Conservation (phyloP, 2,797 vertebrate genomes). For the Hoplostethus mediterraneus region DNA sequence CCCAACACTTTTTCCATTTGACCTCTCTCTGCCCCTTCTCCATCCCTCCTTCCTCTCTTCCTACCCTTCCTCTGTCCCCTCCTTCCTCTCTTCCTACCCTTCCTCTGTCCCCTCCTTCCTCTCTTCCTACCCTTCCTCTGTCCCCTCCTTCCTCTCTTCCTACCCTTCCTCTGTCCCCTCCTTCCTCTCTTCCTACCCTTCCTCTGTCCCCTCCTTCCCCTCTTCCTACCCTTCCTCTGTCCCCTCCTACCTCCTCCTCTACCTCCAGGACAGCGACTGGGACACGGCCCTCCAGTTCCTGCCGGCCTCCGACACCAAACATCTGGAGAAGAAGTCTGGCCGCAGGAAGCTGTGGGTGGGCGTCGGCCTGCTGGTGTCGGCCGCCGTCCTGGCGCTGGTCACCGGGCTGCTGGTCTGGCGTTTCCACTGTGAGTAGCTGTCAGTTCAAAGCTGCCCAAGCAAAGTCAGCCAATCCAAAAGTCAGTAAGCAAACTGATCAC, state of each 20-base stretch:
- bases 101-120: too few relatives aligned
- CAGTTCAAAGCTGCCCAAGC: too few relatives aligned
- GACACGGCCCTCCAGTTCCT: slow-evolving; percentile 83
- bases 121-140: background rate
- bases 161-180: background rate
- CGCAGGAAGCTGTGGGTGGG: slow-evolving; percentile 45
- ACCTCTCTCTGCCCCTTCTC: too few relatives aligned
- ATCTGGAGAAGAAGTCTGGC: slow-evolving; percentile 81
- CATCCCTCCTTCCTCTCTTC: too few relatives aligned
- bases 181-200: too few relatives aligned
- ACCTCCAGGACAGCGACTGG: slow-evolving; percentile 49
- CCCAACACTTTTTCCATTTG: too few relatives aligned
- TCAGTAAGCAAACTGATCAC: too few relatives aligned
- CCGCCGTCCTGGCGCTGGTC: slow-evolving; percentile 74
- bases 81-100: too few relatives aligned
- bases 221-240: background rate
- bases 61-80: too few relatives aligned
- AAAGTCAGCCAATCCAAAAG: too few relatives aligned
- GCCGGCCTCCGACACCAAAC: slow-evolving; percentile 80
- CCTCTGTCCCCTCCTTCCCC: background rate
- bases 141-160: background rate
- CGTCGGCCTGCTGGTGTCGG: slow-evolving; percentile 14
- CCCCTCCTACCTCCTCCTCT: background rate
- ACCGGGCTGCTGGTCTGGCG: slow-evolving; percentile 90
- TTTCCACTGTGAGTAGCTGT: slow-evolving; percentile 87